Evolutionary conservation across 2,113 vertebrate genomes (phyloP), one percentile per base, ranked within the genome.

Genomic region (Pongo abelii): DNA sequence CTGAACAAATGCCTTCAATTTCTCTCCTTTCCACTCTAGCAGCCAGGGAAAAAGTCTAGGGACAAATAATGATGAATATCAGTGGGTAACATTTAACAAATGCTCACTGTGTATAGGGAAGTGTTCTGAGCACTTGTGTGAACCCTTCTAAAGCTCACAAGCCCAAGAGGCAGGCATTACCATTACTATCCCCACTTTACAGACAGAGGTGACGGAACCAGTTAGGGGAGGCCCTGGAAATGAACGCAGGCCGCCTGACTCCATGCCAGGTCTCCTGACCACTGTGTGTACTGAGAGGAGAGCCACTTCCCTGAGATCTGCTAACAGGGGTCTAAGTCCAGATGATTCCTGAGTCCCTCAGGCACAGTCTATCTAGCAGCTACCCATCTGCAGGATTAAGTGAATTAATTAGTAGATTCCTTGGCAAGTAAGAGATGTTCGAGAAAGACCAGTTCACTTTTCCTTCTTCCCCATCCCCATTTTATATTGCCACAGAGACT

Each of bases 211-310:
- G 57, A 16, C 12, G 48, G 22, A 22, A 17, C 0, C 43, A 12
- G 35, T 16, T 2, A n/a, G n/a, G 59, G 25, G 1, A 77, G 13
- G 35, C 57, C 22, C 2, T 4, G 23, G 23, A 22, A 0, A 30
- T 55, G 87, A 55, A 22, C 30, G 2, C 14, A 11, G 32, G 50
- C 50, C 4, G 48, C 16, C 9, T 20, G 74, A 67, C 25, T 38
- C 38, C 46, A 75, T 35, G 67, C 18, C 35, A 18, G 52, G 17
- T 32, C 43, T 83, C 59, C 46, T 38, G 3, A 27, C 2, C 30
- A 23, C 13, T 20, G 17, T 50, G 69, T 27, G 4, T 2, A 5
- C 23, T 3, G 35, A 25, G 57, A n/a, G 30, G 40, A 18, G 72
- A 59, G 48, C 40, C 35, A 35, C 38, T 25, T 70, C 17, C 55